Base-by-base conservation (phyloP, 1,140 invertebrate genomes). In the Drosophila aff. region DNA sequence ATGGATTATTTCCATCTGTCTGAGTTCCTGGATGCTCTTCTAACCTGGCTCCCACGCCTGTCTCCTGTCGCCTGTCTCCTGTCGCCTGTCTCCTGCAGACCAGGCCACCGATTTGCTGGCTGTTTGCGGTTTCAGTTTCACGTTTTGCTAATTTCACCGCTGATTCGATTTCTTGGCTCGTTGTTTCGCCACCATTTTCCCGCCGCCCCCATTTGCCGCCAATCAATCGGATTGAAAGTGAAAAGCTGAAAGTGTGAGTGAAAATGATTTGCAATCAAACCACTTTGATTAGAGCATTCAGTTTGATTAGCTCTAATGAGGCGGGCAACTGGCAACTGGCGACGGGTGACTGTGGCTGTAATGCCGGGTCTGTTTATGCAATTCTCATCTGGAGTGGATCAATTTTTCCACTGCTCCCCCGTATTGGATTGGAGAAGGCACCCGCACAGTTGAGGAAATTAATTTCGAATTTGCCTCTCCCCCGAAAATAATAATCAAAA, bases 161-260 rank as follows among this genome's bases (percentile, higher is more conserved):
- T 79, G 23, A 23, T 76, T 86, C 52, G 79, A 72, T 87, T 79
- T 63, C 59, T 72, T 53, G 49, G 18, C 65, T 76, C 53, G 59
- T 49, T 66, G 73, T 81, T 79, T 79, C 62, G 64, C 63, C 49
- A 61, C 63, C 49, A 61, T 73, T 76, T 79, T 62, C 13, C 38
- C 47, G 43, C 43, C 33, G 47, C 73, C 65, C 74, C 66, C 58
- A 58, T 76, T 73, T 52, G 74, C 38, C 63, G 63, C 67, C 78
- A 85, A 82, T 87, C 76, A 79, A 82, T 82, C 49, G 76, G 73
- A 79, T 87, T 76, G 83, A 86, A 86, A 86, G 82, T 87, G 82
- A 86, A 86, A 86, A 82, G 66, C 78, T 68, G 82, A 86, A 87
- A 86, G 83, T 86, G 83, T 87, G 83, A 85, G 82, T 87, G 44